Conservation (phyloP, 2,113 vertebrate genomes). For the Lates calcarifer region DNA sequence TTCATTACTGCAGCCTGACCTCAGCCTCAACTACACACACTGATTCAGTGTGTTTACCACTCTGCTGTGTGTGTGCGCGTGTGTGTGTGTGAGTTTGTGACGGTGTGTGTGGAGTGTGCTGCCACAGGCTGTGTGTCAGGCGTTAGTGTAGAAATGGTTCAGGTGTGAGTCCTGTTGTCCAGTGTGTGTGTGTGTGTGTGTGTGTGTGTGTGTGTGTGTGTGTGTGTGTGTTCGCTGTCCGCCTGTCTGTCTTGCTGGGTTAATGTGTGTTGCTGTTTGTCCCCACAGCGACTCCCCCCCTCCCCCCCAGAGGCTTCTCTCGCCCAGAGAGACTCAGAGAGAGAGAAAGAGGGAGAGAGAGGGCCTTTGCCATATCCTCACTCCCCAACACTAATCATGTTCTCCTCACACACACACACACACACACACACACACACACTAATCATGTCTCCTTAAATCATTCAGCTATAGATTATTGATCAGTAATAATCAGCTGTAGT, state of each 20-base stretch:
- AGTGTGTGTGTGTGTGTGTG: constrained; percentile 22
- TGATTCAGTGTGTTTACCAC: constrained; percentile 60
- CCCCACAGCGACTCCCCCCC: constrained; percentile 84
- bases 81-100: constrained; percentile 10
- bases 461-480: too few relatives aligned
- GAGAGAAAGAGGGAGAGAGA: constrained; percentile 83
- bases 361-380: constrained; percentile 81
- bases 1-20: constrained; percentile 88
- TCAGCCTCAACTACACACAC: constrained; percentile 67
- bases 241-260: constrained; percentile 61
- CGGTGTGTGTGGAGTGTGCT: not conserved
- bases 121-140: constrained; percentile 27
- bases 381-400: constrained; percentile 65
- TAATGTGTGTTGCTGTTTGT: constrained; percentile 79
- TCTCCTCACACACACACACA: constrained; percentile 45
- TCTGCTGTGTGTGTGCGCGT: constrained; percentile 20
- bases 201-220: constrained; percentile 21
- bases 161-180: constrained; percentile 30
- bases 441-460: too few relatives aligned
- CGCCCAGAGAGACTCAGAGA: constrained; percentile 73
- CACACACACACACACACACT: too few relatives aligned
- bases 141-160: constrained; percentile 42
- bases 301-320: constrained; percentile 80
- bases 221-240: not conserved
- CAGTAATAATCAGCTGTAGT: too few relatives aligned